Conservation (phyloP, 2,113 vertebrate genomes). For the Cyanoderma ruficeps region DNA sequence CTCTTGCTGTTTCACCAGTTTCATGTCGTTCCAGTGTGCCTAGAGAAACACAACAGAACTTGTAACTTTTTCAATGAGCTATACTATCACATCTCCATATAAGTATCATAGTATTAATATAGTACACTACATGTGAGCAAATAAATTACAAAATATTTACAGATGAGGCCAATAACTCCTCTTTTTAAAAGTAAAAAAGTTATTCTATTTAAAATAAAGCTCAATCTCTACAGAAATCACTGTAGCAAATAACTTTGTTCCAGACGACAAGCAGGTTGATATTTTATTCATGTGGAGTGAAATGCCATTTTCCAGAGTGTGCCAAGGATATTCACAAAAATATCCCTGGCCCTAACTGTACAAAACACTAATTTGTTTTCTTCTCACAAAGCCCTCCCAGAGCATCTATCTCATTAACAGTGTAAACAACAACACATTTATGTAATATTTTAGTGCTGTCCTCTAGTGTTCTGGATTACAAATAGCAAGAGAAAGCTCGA, state of each 20-base stretch:
- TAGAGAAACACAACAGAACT: slow-evolving; percentile 14
- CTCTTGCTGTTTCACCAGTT: slow-evolving; percentile 75
- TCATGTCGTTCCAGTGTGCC: slow-evolving; percentile 78
- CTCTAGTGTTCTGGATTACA: slow-evolving; percentile 65
- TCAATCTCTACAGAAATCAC: not conserved
- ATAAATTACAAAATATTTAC: not conserved
- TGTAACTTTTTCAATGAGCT: not conserved
- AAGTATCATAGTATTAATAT: not conserved
- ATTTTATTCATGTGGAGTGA: not conserved
- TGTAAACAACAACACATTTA: slow-evolving; percentile 43
- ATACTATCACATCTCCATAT: not conserved
- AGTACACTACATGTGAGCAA: not conserved
- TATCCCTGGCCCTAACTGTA: not conserved
- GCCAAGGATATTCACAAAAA: not conserved
- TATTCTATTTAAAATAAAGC: not conserved
- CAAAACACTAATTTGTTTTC: not conserved
- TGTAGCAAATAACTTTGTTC: not conserved
- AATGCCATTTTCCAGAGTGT: not conserved
- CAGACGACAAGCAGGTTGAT: not conserved
- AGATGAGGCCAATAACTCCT: not conserved
- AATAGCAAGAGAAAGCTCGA: slow-evolving; percentile 35
- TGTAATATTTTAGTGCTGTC: slow-evolving; percentile 69
- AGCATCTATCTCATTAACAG: not conserved
- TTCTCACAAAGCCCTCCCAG: not conserved
- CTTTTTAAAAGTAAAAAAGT: not conserved